phyloP scores from a whole-genome alignment of 2,113 vertebrate genomes.

The Orcinus orca region DNA sequence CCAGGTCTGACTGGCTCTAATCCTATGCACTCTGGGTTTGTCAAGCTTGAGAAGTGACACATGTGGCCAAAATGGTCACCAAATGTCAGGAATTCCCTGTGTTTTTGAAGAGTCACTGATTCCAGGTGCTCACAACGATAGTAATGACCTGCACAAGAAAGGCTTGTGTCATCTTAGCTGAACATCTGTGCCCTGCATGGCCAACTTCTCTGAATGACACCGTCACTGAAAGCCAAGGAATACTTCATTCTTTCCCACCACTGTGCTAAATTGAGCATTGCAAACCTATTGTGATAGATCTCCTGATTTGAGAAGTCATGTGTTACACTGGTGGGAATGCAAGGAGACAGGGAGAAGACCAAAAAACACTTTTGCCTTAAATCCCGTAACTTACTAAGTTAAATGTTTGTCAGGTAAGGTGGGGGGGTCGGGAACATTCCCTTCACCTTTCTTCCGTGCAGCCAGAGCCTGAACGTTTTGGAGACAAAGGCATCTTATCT shows the following conservation, averaged over 20 bases:
- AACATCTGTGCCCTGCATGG: not conserved
- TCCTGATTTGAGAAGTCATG: conserved; percentile 31
- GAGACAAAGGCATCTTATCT: not conserved
- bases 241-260: not conserved
- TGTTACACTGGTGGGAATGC: not conserved
- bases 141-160: not conserved
- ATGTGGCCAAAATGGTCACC: not conserved
- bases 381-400: not conserved
- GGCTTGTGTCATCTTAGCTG: not conserved
- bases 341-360: not conserved
- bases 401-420: not conserved
- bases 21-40: not conserved
- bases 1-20: not conserved
- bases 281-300: not conserved
- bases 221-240: not conserved
- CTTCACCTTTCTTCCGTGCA: not conserved
- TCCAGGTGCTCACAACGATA: not conserved
- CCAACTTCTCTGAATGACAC: not conserved
- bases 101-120: not conserved
- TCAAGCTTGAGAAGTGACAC: not conserved
- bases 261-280: not conserved
- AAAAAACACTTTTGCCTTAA: not conserved
- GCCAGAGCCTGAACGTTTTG: not conserved
- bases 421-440: not conserved
- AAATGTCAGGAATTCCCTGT: not conserved